Evolutionary conservation across 2,113 vertebrate species (phyloP).

Genomic region (Empidonax alnorum): DNA sequence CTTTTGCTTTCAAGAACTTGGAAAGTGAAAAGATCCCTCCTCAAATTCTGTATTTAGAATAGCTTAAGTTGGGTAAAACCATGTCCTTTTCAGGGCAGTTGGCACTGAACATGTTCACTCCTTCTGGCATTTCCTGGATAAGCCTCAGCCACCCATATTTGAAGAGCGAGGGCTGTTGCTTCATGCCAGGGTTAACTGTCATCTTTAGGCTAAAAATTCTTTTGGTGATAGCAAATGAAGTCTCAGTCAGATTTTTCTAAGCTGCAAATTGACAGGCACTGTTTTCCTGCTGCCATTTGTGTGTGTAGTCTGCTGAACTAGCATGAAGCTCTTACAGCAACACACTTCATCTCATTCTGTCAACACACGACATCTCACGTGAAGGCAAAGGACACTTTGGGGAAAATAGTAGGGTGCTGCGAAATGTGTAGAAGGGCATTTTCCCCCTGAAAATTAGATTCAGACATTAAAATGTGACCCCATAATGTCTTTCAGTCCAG

Average conservation of each 20-base stretch:
- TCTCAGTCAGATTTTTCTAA: not conserved
- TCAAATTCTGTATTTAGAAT: not conserved
- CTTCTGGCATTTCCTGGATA: not conserved
- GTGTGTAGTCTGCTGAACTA: not conserved
- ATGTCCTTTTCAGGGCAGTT: not conserved
- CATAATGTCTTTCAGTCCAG: not conserved
- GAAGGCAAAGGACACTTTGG: not conserved
- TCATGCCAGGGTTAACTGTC: not conserved
- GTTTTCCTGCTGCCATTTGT: not conserved
- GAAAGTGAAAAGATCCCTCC: not conserved
- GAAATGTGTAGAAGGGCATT: not conserved
- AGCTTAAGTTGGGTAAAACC: not conserved
- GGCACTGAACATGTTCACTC: not conserved
- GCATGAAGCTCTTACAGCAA: not conserved
- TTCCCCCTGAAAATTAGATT: not conserved
- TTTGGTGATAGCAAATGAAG: not conserved
- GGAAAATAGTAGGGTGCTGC: not conserved
- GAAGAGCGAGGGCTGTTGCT: not conserved
- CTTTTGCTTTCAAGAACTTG: not conserved
- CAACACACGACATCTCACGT: accelerated
- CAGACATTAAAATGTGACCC: not conserved
- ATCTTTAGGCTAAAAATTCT: not conserved
- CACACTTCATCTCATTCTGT: not conserved
- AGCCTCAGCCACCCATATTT: accelerated
- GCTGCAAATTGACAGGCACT: not conserved